These are phyloP conservation scores for Lumbricus terrestris DNA, from an alignment of 2,888 invertebrate species.

Conservation along the genomic window DNA sequence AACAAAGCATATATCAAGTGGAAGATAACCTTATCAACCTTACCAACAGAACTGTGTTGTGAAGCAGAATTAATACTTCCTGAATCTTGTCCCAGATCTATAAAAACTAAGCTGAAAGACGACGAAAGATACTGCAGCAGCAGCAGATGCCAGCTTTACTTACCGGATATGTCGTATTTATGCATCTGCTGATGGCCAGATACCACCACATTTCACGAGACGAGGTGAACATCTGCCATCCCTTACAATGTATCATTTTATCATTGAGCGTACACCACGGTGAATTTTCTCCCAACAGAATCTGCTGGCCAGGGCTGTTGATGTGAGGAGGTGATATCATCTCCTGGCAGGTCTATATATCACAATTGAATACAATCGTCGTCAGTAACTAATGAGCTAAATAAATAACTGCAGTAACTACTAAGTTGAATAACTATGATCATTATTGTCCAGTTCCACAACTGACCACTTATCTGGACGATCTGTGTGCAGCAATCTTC, in stretches of 20 bases:
- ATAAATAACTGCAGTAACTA: not conserved
- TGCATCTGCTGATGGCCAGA: slow-evolving; percentile 80
- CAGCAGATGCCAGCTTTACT: not conserved
- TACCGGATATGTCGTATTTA: slow-evolving; percentile 13
- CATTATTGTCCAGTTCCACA: not conserved
- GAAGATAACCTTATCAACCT: too few relatives aligned
- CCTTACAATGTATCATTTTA: slow-evolving; percentile 43
- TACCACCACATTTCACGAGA: slow-evolving; percentile 92
- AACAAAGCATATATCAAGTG: not conserved
- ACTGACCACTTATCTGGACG: not conserved
- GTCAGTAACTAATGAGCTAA: not conserved
- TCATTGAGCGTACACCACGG: not conserved
- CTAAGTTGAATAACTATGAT: not conserved
- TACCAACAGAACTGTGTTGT: not conserved
- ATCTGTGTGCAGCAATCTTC: not conserved
- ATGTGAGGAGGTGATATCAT: not conserved
- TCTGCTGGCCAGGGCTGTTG: not conserved
- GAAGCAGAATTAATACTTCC: not conserved
- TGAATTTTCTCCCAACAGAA: not conserved
- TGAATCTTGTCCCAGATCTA: not conserved
- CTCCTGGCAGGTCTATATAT: not conserved
- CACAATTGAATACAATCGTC: not conserved
- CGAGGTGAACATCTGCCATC: slow-evolving; percentile 70
- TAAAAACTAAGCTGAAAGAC: not conserved
- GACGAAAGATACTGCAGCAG: too few relatives aligned